These are phyloP conservation scores for Scaptodrosophila lebanonensis DNA, from an alignment of 1,140 invertebrate species.

Conservation along the genomic window DNA sequence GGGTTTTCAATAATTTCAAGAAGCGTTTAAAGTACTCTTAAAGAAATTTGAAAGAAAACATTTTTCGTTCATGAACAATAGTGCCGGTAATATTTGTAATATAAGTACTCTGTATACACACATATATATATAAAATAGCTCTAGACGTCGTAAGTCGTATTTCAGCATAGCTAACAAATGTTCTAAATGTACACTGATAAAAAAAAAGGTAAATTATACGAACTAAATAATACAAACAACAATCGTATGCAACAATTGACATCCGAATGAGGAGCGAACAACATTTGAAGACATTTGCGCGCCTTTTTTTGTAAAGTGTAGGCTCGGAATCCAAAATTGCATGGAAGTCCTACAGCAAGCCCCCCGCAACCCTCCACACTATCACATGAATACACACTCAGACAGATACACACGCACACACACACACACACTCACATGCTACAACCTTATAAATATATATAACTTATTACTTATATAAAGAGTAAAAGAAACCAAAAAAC, in stretches of 20 bases:
- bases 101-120: conserved; percentile 58
- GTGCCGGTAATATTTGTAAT: conserved; percentile 67
- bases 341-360: not conserved
- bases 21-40: no score
- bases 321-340: conserved; percentile 26
- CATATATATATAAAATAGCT: conserved; percentile 51
- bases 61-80: conserved; percentile 67
- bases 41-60: conserved; percentile 22
- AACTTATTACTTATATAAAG: conserved; percentile 69
- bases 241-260: conserved; percentile 36
- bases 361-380: conserved; percentile 13
- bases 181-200: conserved; percentile 65
- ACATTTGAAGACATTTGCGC: no score
- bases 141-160: conserved; percentile 59
- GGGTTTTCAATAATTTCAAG: conserved; percentile 20
- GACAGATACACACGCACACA: conserved; percentile 23
- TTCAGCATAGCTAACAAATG: conserved; percentile 64
- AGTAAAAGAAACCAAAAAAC: conserved; percentile 48
- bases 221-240: conserved; percentile 29
- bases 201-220: conserved; percentile 38
- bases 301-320: conserved; percentile 29
- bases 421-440: conserved; percentile 23
- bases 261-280: no score
- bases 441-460: conserved; percentile 70
- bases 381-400: conserved; percentile 16